Base-by-base conservation (phyloP, 2,113 vertebrate genomes). In the Nansenia antarctica region DNA sequence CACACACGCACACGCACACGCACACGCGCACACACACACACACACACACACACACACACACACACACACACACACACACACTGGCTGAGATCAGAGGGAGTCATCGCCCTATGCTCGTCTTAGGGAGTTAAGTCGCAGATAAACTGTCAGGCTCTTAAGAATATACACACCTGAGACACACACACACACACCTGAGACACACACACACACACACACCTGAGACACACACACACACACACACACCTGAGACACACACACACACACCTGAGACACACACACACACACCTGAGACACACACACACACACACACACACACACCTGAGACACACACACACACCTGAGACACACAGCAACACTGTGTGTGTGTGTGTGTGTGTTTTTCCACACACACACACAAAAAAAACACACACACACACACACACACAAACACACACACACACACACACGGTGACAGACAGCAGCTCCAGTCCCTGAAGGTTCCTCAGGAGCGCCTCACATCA, bases 221-320 rank as follows among this genome's bases (percentile, higher is more conserved):
- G 35, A 37, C 35, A 37, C 11, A 37, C 35, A 37, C 5, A 11
- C 5, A 37, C 35, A 37, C 35, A 37, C 35, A 37, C 5, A 37
- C 35, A 5, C 34, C 34, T 37, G 35, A 14, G 37, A 39, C 37
- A 39, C 0, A 11, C 35, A 37, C 35, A 37, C 35, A 37, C 5
- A 37, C 35, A 5, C 34, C 34, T 37, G 35, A 14, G 37, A 39
- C 37, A 39, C 0, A 39, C 42, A 45, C 42, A 15, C 42, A 45
- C 74, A 73, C 81, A 67, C 81, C 77, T 75, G 82, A 66, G 69
- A 80, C 79, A 60, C 22, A 8, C 34, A 67, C 70, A 66, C 77
- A 52, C 47, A 52, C 18, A 52, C 18, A 52, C 47, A 52, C 22
- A 24, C 53, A 55, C 53, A 24, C 42, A 34, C 15, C 15, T 11